Evolutionary conservation across 2,113 vertebrate species (phyloP), one percentile per base, ranked within the genome.

Genomic region (Pitta sordida): DNA sequence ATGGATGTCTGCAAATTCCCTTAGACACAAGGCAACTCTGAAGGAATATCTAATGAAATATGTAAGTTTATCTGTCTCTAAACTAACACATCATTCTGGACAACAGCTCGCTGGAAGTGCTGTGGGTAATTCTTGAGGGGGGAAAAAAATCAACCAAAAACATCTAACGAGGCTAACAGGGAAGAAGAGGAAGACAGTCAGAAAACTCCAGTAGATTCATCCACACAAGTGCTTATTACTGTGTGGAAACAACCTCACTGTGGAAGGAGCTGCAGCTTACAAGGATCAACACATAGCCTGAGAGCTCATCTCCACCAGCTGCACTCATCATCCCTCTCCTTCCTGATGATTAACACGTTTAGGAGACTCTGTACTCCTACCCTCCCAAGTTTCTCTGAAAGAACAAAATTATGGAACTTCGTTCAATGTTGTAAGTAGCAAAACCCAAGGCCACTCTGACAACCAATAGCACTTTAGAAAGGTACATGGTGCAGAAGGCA

Each of bases 21-120:
- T 96, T 82, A 76, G 70, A 91, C 83, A 83, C 93, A 95, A 91
- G 79, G 75, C 83, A 80, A 63, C 85, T 90, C 73, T 92, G 92
- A 74, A 60, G 67, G 91, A 92, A 94, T 95, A 91, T 86, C 95
- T 96, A 96, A 96, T 94, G 90, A 95, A 94, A 96, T 77, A 88
- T 7, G 10, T 87, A 90, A 48, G 64, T 79, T 95, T 94, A 90
- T 93, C 87, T 78, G 3, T 62, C 93, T 85, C 32, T 71, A 86
- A 92, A 88, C 82, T 79, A 95, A 87, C 85, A 83, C 32, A 78
- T 88, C 21, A 49, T 58, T 81, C 64, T 62, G 77, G 59, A 91
- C 65, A 78, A 59, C 79, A 93, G 59, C 27, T 92, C 86, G 43
- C 51, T 86, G 64, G 29, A 91, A 95, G 64, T 73, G 67, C 41